A percentile compares a stretch with the other conserved stretches of the same genome.
phyloP scores from a whole-genome alignment of 1,140 invertebrate species.

The Trichonephila clavipes region DNA sequence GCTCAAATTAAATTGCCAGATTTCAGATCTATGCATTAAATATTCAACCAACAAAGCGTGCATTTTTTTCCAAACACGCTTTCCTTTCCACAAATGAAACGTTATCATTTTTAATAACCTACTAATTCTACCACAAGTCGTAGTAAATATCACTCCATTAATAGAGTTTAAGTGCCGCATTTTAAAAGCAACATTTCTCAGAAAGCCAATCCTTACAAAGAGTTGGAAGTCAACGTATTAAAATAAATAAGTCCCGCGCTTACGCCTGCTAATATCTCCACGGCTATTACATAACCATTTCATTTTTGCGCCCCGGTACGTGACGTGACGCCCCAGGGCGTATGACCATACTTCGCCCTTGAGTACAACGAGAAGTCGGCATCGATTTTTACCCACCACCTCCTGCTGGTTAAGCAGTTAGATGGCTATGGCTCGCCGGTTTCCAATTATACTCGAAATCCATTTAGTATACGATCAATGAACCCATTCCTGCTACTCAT shows the following conservation, averaged over 20 bases:
- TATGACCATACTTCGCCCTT: constrained; percentile 27
- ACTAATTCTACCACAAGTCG: no score
- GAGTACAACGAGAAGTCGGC: neutral
- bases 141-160: neutral
- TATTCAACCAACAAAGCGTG: no score
- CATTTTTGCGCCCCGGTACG: constrained; percentile 8
- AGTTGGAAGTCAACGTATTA: neutral
- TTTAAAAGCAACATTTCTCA: neutral
- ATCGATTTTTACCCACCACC: constrained; percentile 33
- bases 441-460: constrained; percentile 63
- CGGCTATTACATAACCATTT: constrained; percentile 53
- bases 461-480: constrained; percentile 51
- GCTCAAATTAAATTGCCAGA: no score
- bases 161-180: neutral
- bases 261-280: constrained; percentile 27
- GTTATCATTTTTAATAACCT: no score
- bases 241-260: constrained; percentile 48
- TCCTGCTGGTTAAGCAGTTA: constrained; percentile 5
- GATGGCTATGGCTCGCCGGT: constrained; percentile 1
- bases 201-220: neutral
- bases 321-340: constrained; percentile 30
- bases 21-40: no score
- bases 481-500: neutral
- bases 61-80: no score
- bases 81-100: no score